Percentiles rank a stretch among this genome's conserved stretches.
phyloP scores from a whole-genome alignment of 2,888 invertebrate species.

The Eurytoma californica region DNA sequence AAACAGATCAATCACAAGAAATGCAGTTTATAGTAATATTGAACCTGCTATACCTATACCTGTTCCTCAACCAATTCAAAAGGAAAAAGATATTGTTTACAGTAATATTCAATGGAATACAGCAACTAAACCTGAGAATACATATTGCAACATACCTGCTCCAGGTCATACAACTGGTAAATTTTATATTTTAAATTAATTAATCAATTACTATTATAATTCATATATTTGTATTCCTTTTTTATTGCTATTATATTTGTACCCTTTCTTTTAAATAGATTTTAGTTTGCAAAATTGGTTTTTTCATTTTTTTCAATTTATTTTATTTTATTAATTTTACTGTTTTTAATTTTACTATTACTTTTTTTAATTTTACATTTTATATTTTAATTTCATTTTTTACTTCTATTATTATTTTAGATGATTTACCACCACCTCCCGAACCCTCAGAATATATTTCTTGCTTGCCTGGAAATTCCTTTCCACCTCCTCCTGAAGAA shows the following conservation, averaged over 20 bases:
- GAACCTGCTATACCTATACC: slow-evolving; percentile 68
- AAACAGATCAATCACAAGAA: slow-evolving; percentile 62
- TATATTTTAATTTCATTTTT: slow-evolving; percentile 30
- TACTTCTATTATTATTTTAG: slow-evolving; percentile 63
- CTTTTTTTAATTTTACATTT: slow-evolving; percentile 29
- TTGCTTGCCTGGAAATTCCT: slow-evolving; percentile 70
- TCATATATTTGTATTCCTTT: no score
- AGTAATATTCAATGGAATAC: slow-evolving; percentile 77
- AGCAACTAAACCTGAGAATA: slow-evolving; percentile 73
- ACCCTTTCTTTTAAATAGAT: no score
- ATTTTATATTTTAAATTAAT: slow-evolving; percentile 33
- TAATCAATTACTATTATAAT: no score
- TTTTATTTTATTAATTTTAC: slow-evolving; percentile 32
- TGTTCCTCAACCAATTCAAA: slow-evolving; percentile 65
- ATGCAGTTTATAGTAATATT: slow-evolving; percentile 73
- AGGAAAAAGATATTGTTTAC: slow-evolving; percentile 77
- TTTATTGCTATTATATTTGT: no score
- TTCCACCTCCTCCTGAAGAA: slow-evolving; percentile 80
- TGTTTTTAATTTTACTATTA: not conserved
- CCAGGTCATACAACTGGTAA: slow-evolving; percentile 65
- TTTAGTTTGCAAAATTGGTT: not conserved
- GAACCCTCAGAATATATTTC: slow-evolving; percentile 75
- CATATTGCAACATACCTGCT: slow-evolving; percentile 79
- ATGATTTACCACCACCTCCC: slow-evolving; percentile 80
- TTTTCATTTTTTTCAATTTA: not conserved